Evolutionary conservation across 2,113 vertebrate genomes (phyloP).

Genomic region (Chascanopsetta lugubris): DNA sequence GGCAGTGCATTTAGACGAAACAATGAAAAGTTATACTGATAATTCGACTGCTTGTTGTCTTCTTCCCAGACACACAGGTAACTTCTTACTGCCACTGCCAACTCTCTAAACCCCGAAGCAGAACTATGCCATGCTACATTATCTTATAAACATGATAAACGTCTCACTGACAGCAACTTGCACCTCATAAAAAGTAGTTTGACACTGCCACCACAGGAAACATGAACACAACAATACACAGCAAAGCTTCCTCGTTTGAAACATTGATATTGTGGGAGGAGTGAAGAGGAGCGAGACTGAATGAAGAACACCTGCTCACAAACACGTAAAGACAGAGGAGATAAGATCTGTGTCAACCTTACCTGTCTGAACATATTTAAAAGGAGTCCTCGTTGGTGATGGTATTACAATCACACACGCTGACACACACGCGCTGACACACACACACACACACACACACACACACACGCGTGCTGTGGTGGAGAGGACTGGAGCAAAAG

Average conservation of each 20-base stretch:
- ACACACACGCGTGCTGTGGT: conserved; percentile 14
- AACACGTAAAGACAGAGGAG: conserved; percentile 4
- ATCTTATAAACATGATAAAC: not conserved
- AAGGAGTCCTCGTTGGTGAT: conserved; percentile 40
- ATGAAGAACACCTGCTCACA: not conserved
- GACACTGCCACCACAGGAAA: not conserved
- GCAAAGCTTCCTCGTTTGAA: conserved; percentile 43
- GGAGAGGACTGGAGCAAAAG: not conserved
- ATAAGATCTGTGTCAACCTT: conserved; percentile 23
- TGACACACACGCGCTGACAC: conserved; percentile 15
- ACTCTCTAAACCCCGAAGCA: not conserved
- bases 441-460: not conserved
- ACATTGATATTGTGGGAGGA: not conserved
- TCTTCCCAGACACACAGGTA: not conserved
- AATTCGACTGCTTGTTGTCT: not conserved
- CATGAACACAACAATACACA: conserved; percentile 1
- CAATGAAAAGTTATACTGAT: too few species aligned
- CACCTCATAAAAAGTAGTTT: not conserved
- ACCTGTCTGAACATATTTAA: conserved; percentile 57
- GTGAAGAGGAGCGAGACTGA: not conserved
- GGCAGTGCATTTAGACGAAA: conserved; percentile 9
- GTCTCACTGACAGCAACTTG: not conserved
- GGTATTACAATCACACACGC: conserved; percentile 12
- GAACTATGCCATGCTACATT: too few species aligned
- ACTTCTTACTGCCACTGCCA: not conserved